phyloP scores from a whole-genome alignment of 2,888 invertebrate genomes.

The Mantis religiosa region DNA sequence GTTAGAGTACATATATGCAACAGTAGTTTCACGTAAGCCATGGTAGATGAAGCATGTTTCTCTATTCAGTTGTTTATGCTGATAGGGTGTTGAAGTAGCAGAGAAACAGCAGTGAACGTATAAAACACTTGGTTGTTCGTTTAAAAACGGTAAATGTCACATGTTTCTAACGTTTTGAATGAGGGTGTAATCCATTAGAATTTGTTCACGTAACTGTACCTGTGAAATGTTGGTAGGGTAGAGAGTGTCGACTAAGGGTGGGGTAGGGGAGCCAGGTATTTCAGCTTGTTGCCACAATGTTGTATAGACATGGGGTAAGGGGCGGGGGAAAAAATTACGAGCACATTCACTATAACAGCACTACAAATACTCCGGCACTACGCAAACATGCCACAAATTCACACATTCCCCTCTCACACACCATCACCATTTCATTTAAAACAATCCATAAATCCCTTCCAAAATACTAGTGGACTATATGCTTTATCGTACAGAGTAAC shows the following conservation, averaged over 20 bases:
- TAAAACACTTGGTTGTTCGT: neutral
- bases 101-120: neutral
- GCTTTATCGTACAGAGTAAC: neutral
- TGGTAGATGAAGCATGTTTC: too few relatives aligned
- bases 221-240: neutral
- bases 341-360: slow-evolving; percentile 17
- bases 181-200: neutral
- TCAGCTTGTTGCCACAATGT: slow-evolving; percentile 10
- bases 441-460: slow-evolving; percentile 29
- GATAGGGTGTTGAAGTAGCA: too few relatives aligned
- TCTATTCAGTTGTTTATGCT: too few relatives aligned
- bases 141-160: neutral
- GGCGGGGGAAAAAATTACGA: slow-evolving; percentile 8
- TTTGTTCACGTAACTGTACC: neutral
- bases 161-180: neutral
- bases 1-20: too few relatives aligned
- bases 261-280: neutral
- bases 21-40: too few relatives aligned
- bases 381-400: slow-evolving; percentile 24
- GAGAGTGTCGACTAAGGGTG: neutral
- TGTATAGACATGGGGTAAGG: slow-evolving; percentile 1
- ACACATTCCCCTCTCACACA: slow-evolving; percentile 13
- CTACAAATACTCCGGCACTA: slow-evolving; percentile 9
- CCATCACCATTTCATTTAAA: slow-evolving; percentile 25
- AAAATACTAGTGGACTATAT: slow-evolving; percentile 18